These are phyloP conservation scores for Microplitis mediator DNA, from an alignment of 1,140 invertebrate genomes.

Conservation along the genomic window DNA sequence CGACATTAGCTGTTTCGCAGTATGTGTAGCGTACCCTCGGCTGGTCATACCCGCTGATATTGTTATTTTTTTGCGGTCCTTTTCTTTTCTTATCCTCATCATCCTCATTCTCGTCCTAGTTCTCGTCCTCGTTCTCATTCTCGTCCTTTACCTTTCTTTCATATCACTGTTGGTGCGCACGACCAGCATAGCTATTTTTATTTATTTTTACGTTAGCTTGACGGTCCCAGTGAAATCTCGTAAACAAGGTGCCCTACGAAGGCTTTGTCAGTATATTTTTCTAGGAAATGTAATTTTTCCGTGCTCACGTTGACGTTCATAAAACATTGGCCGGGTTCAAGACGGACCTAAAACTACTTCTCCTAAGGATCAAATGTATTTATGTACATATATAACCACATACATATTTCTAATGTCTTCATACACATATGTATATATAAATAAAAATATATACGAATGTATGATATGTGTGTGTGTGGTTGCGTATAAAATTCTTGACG, in stretches of 20 bases:
- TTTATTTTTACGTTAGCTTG: constrained; percentile 18
- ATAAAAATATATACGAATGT: no score
- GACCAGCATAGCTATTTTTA: constrained; percentile 49
- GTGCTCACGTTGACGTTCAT: constrained; percentile 3
- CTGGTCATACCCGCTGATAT: no score
- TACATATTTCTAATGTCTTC: neutral
- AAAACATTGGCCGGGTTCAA: constrained; percentile 9
- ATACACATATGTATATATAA: neutral
- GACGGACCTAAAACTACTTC: neutral
- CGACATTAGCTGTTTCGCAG: no score
- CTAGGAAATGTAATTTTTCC: constrained; percentile 15
- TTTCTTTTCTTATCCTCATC: neutral
- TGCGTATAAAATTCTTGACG: no score
- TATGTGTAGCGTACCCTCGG: no score
- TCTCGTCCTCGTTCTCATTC: neutral
- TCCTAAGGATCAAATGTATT: neutral
- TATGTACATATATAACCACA: neutral
- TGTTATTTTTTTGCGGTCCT: neutral
- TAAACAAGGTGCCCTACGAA: constrained; percentile 7
- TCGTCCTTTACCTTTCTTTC: constrained; percentile 32
- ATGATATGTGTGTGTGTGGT: no score
- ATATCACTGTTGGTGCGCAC: constrained; percentile 43
- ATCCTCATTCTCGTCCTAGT: neutral
- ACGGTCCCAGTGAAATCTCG: constrained; percentile 2
- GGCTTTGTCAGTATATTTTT: constrained; percentile 14